phyloP scores from a whole-genome alignment of 2,888 invertebrate genomes.

The Holacanthella duospinosa region DNA sequence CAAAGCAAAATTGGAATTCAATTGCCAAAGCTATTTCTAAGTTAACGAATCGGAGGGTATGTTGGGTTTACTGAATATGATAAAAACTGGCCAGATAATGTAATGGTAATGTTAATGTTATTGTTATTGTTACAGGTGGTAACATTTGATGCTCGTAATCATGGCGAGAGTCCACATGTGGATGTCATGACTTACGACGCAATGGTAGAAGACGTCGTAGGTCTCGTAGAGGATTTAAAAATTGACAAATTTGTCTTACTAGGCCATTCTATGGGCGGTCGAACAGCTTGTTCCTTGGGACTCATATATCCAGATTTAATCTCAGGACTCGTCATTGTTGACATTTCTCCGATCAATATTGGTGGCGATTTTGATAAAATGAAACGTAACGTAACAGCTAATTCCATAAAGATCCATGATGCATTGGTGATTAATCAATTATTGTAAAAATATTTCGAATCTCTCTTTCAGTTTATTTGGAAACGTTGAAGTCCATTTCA shows the following conservation, averaged over 20 bases:
- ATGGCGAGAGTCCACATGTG: conserved; percentile 83
- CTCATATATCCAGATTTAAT: conserved; percentile 51
- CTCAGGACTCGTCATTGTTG: conserved; percentile 57
- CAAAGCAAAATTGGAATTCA: conserved; percentile 75
- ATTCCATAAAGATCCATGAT: too few species aligned
- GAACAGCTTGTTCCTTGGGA: conserved; percentile 74
- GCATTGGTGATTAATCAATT: too few species aligned
- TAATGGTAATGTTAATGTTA: too few species aligned
- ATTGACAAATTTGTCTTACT: conserved; percentile 58
- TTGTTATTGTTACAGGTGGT: conserved; percentile 51
- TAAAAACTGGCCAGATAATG: not conserved
- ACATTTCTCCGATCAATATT: conserved; percentile 53
- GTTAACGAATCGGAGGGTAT: conserved; percentile 54
- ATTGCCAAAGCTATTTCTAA: conserved; percentile 60
- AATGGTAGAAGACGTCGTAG: conserved; percentile 62
- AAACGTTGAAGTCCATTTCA: too few species aligned
- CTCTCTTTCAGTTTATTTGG: too few species aligned
- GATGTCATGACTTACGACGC: conserved; percentile 59
- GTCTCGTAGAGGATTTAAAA: conserved; percentile 53
- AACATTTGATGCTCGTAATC: conserved; percentile 81
- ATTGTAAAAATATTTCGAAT: too few species aligned
- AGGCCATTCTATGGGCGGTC: conserved; percentile 96
- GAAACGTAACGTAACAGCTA: conserved; percentile 6
- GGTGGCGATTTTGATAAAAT: conserved; percentile 24
- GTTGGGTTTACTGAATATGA: too few species aligned